phyloP scores from a whole-genome alignment of 2,888 invertebrate genomes.

The Epicampocera succincta region DNA sequence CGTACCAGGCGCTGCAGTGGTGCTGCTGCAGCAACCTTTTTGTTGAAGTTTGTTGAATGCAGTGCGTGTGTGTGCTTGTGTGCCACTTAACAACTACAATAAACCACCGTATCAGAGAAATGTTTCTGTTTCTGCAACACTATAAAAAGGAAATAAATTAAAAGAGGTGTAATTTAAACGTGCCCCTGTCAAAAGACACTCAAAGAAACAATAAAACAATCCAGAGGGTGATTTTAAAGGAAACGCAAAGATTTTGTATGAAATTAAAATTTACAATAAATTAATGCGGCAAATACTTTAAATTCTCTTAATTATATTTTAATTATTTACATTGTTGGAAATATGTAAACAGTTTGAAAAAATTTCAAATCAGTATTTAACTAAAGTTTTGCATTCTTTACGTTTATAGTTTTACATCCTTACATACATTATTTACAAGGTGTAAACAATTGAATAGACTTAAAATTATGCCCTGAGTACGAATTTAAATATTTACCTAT shows the following conservation, averaged over 20 bases:
- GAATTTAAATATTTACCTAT: too few relatives aligned
- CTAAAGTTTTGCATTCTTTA: neutral
- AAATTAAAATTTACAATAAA: too few relatives aligned
- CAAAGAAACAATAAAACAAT: conserved; percentile 5
- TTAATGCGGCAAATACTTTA: too few relatives aligned
- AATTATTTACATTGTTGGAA: neutral
- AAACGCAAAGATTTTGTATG: neutral
- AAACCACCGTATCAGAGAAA: neutral
- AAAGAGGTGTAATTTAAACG: conserved; percentile 28
- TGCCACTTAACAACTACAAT: conserved; percentile 25
- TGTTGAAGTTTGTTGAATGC: conserved; percentile 4
- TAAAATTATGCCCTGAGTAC: too few relatives aligned
- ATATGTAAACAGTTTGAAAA: neutral
- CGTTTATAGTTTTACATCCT: neutral
- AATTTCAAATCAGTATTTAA: neutral
- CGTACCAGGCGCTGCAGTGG: conserved; percentile 6
- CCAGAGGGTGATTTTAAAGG: neutral
- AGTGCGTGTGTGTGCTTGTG: neutral
- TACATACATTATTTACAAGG: neutral
- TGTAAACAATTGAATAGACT: conserved; percentile 1
- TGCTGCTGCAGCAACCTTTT: conserved; percentile 2
- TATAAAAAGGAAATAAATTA: conserved; percentile 7
- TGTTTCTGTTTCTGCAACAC: neutral
- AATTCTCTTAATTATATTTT: too few relatives aligned
- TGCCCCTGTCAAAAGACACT: neutral